Evolutionary conservation across 2,113 vertebrate genomes (phyloP), one percentile per base, ranked within the genome.

Genomic region (Phaetusa simplex): DNA sequence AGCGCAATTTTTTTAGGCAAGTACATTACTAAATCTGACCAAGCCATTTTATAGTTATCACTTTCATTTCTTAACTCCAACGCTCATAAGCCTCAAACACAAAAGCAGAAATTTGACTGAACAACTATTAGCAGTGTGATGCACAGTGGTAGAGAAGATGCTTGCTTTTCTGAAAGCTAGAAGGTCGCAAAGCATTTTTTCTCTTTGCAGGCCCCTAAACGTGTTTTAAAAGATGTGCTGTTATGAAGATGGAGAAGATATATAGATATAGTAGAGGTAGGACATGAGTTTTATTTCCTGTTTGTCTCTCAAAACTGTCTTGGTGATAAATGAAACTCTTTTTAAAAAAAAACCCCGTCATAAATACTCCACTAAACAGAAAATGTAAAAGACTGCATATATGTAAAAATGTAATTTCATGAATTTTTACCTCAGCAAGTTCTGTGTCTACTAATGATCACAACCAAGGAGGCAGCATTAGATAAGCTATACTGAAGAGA

Each of bases 231-330:
- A 74, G 30, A 42, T 38, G 26, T 32, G 32, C 19, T 36, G 19
- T 56, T 8, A 52, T 8, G 14, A 74, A 84, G 38, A 64, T 14
- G 15, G 1, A 88, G 70, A 91, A 80, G 27, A 58, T 24, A 53
- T 14, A 29, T 1, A 85, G 40, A 36, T 38, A 38, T 0, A 61
- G 34, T 2, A 7, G 36, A 64, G 32, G 67, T 0, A 36, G 15
- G 91, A 67, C 11, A 65, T 0, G 4, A 61, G 6, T 36, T 93
- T 49, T 62, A 88, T 90, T 83, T 90, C 36, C 40, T 62, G 8
- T 45, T 62, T 29, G 76, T 53, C 9, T 76, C 49, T 88, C 36
- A 76, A 82, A 55, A 67, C 23, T 64, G 16, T 79, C 42, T 72
- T 64, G 23, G 38, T 82, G 42, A 93, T 45, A 66, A 90, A 79